A percentile compares a stretch with the other conserved stretches of the same genome.
Conservation (phyloP, 2,888 invertebrate genomes). For the Bombylius discolor region DNA sequence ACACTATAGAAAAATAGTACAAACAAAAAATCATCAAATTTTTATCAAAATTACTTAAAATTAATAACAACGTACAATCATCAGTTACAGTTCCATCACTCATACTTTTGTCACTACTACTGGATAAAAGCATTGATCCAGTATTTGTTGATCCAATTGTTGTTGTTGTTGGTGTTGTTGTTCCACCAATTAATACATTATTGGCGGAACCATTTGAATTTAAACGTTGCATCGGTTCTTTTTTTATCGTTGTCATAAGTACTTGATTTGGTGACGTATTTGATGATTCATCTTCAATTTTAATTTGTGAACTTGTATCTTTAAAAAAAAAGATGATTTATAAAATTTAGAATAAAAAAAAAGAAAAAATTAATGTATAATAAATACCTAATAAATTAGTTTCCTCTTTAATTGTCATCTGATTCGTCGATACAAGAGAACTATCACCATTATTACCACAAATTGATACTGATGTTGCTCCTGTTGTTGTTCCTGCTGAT, state of each 20-base stretch:
- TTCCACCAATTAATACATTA: background rate
- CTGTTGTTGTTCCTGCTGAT: background rate
- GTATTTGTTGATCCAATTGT: constrained; percentile 11
- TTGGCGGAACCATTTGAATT: constrained; percentile 11
- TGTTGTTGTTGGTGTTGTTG: background rate
- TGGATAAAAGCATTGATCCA: constrained; percentile 7
- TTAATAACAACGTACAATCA: constrained; percentile 5
- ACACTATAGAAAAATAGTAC: constrained; percentile 2
- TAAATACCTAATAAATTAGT: constrained; percentile 2
- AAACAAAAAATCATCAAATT: background rate
- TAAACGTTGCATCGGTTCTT: constrained; percentile 10
- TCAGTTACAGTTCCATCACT: constrained; percentile 3
- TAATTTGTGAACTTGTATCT: background rate
- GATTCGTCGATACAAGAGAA: background rate
- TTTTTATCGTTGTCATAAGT: constrained; percentile 3
- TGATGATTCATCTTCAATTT: constrained; percentile 1
- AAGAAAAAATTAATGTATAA: background rate
- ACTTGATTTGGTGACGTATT: constrained; percentile 2
- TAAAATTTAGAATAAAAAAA: background rate
- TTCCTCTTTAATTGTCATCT: constrained; percentile 6
- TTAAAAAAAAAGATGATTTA: background rate
- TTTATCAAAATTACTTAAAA: background rate
- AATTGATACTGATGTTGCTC: no score
- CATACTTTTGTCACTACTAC: background rate
- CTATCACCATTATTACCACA: background rate